Evolutionary conservation across 2,113 vertebrate species (phyloP).

Genomic region (Pteropus alecto): DNA sequence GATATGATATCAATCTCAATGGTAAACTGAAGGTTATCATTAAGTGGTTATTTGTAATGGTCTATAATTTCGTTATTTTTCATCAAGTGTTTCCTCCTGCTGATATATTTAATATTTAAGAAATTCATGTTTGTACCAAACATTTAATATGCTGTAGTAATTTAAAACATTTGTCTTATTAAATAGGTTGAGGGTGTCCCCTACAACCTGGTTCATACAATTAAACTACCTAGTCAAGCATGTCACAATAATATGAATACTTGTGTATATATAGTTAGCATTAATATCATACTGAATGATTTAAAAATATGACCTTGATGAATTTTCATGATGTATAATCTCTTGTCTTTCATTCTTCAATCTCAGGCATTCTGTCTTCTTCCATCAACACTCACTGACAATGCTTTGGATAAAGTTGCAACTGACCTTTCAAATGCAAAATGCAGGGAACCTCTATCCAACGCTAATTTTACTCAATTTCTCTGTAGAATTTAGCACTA

Average conservation of each 20-base stretch:
- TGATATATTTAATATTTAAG: constrained; percentile 29
- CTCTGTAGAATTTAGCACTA: neutral
- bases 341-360: neutral
- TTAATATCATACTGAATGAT: neutral
- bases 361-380: neutral
- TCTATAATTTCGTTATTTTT: constrained; percentile 4
- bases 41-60: constrained; percentile 29
- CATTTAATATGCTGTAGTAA: neutral
- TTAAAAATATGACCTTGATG: neutral
- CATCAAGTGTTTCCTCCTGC: neutral
- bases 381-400: neutral
- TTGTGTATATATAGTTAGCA: neutral
- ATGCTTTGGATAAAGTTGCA: neutral
- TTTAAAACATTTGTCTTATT: constrained; percentile 47
- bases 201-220: constrained; percentile 33
- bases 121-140: constrained; percentile 43
- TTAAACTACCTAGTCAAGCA: constrained; percentile 37
- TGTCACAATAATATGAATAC: neutral
- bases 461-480: fast-evolving
- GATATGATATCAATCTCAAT: neutral
- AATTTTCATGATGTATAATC: neutral
- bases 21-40: neutral
- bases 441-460: neutral
- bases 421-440: neutral
- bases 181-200: constrained; percentile 35